Conservation (phyloP, 2,888 invertebrate genomes). For the Melikaiella ostensackeni region DNA sequence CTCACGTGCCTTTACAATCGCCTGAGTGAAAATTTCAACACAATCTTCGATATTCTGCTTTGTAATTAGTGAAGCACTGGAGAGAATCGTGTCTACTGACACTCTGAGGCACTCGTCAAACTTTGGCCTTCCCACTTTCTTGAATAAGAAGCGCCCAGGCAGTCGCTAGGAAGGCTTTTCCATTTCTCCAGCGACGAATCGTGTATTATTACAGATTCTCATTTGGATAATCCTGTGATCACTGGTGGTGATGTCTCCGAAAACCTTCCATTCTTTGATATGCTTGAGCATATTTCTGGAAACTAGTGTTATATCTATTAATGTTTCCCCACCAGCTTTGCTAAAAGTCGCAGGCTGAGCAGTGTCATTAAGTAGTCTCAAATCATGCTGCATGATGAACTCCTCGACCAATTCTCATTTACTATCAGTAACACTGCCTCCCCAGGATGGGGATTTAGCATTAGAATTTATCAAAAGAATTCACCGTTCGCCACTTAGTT, state of each 20-base stretch:
- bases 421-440: no score
- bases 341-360: slow-evolving; percentile 40
- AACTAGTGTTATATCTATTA: neutral
- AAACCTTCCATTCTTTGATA: neutral
- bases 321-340: neutral
- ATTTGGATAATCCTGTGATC: neutral
- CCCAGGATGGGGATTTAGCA: no score
- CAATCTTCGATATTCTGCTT: no score
- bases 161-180: no score
- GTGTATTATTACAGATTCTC: no score
- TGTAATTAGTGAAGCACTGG: no score
- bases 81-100: no score
- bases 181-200: no score
- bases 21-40: neutral
- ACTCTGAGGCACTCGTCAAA: no score
- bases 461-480: slow-evolving; percentile 43
- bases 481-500: slow-evolving; percentile 45
- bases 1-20: neutral
- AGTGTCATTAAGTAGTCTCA: slow-evolving; percentile 36
- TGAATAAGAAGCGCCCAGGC: no score
- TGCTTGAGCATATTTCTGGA: neutral
- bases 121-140: no score
- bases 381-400: slow-evolving; percentile 37
- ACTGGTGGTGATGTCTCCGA: neutral
- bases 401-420: no score